Conservation (phyloP, 2,797 vertebrate genomes). For the Girardinus metallicus region DNA sequence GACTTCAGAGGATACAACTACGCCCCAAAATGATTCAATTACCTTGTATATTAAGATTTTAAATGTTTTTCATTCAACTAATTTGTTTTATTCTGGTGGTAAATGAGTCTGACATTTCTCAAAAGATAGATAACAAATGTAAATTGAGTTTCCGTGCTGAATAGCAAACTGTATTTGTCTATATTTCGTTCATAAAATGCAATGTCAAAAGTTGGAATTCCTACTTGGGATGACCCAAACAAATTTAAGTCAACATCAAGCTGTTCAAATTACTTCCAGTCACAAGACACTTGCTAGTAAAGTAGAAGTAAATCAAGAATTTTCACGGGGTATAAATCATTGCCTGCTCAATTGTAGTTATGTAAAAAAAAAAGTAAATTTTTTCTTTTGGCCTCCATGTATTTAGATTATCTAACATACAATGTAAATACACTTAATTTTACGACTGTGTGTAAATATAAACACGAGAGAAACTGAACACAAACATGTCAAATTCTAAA, state of each 20-base stretch:
- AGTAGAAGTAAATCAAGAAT: background rate
- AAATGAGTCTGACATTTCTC: background rate
- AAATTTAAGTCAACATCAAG: background rate
- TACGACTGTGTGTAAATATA: background rate
- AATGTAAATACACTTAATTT: constrained; percentile 4
- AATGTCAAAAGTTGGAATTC: background rate
- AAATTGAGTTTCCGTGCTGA: background rate
- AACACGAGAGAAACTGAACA: constrained; percentile 9
- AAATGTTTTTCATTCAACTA: background rate
- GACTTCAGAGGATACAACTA: background rate
- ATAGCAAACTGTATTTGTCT: background rate
- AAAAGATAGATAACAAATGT: background rate
- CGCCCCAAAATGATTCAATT: background rate
- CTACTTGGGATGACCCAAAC: background rate
- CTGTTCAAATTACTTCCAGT: background rate
- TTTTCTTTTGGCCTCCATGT: background rate
- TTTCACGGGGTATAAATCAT: background rate
- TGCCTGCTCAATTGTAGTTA: background rate
- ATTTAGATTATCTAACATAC: constrained; percentile 12
- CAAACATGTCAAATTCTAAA: constrained; percentile 7
- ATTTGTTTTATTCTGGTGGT: background rate
- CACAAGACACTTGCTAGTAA: background rate
- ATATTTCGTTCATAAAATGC: background rate
- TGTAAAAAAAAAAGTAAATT: background rate
- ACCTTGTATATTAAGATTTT: background rate